These are phyloP conservation scores for Neotoxoptera formosana DNA, from an alignment of 1,140 invertebrate genomes.

Conservation along the genomic window DNA sequence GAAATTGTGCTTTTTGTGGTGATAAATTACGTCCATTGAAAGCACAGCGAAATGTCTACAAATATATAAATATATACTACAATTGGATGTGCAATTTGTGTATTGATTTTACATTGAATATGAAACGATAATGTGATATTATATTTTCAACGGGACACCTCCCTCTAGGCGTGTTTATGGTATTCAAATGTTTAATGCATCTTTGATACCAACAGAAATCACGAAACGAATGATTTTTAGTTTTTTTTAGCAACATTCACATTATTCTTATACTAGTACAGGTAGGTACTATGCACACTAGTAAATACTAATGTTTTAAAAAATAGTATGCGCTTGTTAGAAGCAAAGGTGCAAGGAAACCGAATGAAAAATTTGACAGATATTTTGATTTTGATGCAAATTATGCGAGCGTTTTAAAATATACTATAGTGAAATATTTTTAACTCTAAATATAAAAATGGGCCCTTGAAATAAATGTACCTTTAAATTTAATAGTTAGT, in stretches of 20 bases:
- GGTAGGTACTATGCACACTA: too few species aligned
- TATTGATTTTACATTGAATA: not conserved
- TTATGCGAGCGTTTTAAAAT: too few species aligned
- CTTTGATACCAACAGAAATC: not conserved
- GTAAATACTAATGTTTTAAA: too few species aligned
- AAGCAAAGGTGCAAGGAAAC: too few species aligned
- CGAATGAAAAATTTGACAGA: too few species aligned
- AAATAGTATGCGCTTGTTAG: too few species aligned
- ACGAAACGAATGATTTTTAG: not conserved
- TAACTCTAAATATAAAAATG: too few species aligned
- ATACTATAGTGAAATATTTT: too few species aligned
- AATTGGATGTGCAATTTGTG: not conserved
- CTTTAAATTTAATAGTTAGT: too few species aligned
- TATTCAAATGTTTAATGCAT: not conserved
- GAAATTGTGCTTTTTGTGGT: too few species aligned
- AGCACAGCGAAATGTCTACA: not conserved
- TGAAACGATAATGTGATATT: not conserved
- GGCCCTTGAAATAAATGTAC: too few species aligned
- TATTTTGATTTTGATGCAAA: too few species aligned
- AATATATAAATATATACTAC: not conserved
- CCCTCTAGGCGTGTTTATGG: not conserved
- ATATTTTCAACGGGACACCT: not conserved
- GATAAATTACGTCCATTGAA: not conserved
- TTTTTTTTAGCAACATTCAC: not conserved
- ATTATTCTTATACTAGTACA: not conserved